Percentiles rank a stretch among this genome's conserved stretches.
Conservation (phyloP, 2,113 vertebrate species). For the Amphilophus citrinellus region DNA sequence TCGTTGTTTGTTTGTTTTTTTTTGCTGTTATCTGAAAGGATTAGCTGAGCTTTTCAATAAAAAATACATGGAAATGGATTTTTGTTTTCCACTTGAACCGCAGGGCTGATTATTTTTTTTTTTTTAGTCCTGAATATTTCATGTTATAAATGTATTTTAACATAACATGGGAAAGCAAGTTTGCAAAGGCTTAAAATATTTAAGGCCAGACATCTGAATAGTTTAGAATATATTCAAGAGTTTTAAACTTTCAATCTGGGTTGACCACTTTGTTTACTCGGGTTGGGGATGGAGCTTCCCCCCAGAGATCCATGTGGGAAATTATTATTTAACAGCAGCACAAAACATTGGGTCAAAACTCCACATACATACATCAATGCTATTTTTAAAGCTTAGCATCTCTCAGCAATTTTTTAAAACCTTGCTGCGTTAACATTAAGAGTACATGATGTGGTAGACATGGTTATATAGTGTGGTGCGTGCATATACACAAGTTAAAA, state of each 20-base stretch:
- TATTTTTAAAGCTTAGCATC: not conserved
- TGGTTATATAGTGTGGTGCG: too few relatives aligned
- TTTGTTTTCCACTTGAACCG: not conserved
- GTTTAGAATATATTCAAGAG: not conserved
- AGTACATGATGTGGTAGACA: not conserved
- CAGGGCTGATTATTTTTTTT: not conserved
- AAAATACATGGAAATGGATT: not conserved
- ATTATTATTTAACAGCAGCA: not conserved
- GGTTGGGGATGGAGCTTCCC: not conserved
- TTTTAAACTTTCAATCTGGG: slow-evolving; percentile 2
- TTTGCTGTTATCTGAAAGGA: not conserved
- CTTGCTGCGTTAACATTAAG: not conserved
- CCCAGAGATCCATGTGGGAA: not conserved
- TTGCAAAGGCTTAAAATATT: not conserved
- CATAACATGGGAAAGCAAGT: not conserved
- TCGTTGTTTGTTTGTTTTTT: fast-evolving
- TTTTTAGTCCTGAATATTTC: not conserved
- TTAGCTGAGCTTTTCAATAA: not conserved
- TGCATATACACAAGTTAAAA: not conserved
- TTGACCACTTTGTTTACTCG: not conserved
- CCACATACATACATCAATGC: not conserved
- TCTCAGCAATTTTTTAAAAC: not conserved
- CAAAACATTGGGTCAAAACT: not conserved
- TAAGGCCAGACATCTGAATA: not conserved
- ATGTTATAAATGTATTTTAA: slow-evolving; percentile 4